Percentiles rank a stretch among this genome's conserved stretches.
Evolutionary conservation across 2,888 invertebrate species (phyloP).

Genomic region (Leucozona laternaria): DNA sequence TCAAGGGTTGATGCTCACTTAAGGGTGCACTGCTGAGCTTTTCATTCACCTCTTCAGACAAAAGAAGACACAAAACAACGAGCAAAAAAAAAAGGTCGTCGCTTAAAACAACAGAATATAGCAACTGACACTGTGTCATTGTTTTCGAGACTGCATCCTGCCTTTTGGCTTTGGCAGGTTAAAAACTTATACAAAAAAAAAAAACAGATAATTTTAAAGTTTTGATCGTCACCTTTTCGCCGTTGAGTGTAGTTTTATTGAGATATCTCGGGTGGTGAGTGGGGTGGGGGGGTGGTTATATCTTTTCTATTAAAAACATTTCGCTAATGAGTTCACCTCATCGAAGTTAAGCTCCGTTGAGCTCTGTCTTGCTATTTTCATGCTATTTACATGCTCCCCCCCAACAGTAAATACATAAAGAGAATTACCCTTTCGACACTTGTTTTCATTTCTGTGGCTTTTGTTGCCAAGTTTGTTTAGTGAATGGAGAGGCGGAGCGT

Average conservation of each 20-base stretch:
- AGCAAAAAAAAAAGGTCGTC: conserved; percentile 32
- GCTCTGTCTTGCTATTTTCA: neutral
- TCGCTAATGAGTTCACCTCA: conserved; percentile 57
- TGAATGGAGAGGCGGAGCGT: neutral
- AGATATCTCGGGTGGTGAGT: neutral
- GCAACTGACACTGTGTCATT: conserved; percentile 36
- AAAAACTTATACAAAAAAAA: conserved; percentile 9
- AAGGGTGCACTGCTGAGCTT: conserved; percentile 40
- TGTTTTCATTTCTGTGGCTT: conserved; percentile 26
- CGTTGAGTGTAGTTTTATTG: conserved; percentile 22
- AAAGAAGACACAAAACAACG: conserved; percentile 4
- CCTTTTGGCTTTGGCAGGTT: conserved; percentile 55
- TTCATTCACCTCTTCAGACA: conserved; percentile 38
- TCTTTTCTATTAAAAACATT: conserved; percentile 43
- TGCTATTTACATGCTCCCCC: neutral
- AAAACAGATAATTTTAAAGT: conserved; percentile 13
- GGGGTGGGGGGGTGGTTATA: neutral
- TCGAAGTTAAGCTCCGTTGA: conserved; percentile 44
- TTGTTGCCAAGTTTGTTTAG: conserved; percentile 2
- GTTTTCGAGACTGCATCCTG: conserved; percentile 26
- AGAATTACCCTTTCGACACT: conserved; percentile 16
- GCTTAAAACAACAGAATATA: conserved; percentile 36
- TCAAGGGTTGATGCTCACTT: conserved; percentile 70
- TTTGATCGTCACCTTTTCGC: conserved; percentile 39
- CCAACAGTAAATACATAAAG: neutral